Evolutionary conservation across 35 echinoderm and acorn worm species (phyloP), one percentile per base, ranked within the genome.

Genomic region (Heliocidaris erythrogramma): DNA sequence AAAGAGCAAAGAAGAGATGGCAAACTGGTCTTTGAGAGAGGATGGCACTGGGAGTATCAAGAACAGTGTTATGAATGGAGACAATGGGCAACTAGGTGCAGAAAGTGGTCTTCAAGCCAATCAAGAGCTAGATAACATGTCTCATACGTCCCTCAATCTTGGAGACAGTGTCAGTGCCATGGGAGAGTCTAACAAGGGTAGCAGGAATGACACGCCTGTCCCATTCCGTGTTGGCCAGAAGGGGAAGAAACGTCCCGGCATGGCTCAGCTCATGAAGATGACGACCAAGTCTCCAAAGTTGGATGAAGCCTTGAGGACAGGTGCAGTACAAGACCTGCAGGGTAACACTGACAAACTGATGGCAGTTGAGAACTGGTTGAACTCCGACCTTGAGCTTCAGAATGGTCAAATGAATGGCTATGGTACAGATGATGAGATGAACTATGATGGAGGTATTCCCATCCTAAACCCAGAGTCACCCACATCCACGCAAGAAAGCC

Each of bases 1-100:
- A 16, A 99, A 97, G 94, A 95, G 65, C 27, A 97, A 96, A 93
- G 97, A 99, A 35, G 98, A 99, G 13, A 95, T 97, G 16, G 59
- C 47, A 31, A 92, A 52, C 14, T 30, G n/a, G 48, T 59, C 88
- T 16, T 84, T 99, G 78, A 96, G 91, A 85, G 98, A 95, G 35
- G 96, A 95, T 29, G 32, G 35, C n/a, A 52, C 59, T 8, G 30
- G 88, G 14, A 92, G 86, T 60, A 49, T 94, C 30, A 88, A 59
- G 30, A 96, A 88, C 27, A 35, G n/a, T 78, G 31, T 85, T 59
- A 27, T 92, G 49, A 92, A 92, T 92, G 91, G 91, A 13, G 49
- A 52, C 29, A 48, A 56, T 59, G 49, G 31, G 48, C 31, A 59
- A 48, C 10, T 21, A n/a, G 49, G 1, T 30, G 21, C 10, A 48